Conservation (phyloP, 2,113 vertebrate genomes). For the Tupaia chinensis region DNA sequence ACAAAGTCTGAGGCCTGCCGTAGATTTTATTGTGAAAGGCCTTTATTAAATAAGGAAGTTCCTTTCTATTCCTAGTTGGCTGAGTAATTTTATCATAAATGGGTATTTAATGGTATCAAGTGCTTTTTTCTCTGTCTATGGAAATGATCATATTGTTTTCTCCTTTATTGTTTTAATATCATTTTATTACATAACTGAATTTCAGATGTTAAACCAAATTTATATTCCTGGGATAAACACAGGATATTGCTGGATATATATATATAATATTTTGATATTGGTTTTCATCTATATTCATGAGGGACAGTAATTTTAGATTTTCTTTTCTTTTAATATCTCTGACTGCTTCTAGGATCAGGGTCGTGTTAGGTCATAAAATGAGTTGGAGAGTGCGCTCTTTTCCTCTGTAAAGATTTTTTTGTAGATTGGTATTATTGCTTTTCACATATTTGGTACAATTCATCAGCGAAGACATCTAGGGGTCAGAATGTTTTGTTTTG, state of each 20-base stretch:
- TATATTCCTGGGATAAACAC: constrained; percentile 61
- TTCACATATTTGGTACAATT: constrained; percentile 54
- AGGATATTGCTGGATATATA: constrained; percentile 62
- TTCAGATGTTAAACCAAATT: constrained; percentile 67
- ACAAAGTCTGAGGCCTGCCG: not conserved
- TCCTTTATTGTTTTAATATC: constrained; percentile 61
- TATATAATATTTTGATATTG: constrained; percentile 48
- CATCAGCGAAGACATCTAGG: constrained; percentile 4
- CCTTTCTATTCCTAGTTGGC: not conserved
- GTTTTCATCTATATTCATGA: constrained; percentile 61
- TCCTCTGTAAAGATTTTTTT: constrained; percentile 37
- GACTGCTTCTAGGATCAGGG: not conserved
- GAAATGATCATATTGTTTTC: constrained; percentile 48
- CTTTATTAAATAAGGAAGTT: not conserved
- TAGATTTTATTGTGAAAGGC: constrained; percentile 26
- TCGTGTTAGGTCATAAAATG: constrained; percentile 38
- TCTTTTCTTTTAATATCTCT: constrained; percentile 52
- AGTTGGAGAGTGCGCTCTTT: not conserved
- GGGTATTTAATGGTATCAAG: not conserved
- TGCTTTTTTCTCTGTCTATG: constrained; percentile 31
- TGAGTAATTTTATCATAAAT: not conserved
- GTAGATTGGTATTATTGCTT: constrained; percentile 43
- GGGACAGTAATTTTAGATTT: constrained; percentile 42
- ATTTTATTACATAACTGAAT: constrained; percentile 49
- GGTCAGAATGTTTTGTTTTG: constrained; percentile 48